Conservation (phyloP, 2,113 vertebrate species). For the Mohoua ochrocephala region DNA sequence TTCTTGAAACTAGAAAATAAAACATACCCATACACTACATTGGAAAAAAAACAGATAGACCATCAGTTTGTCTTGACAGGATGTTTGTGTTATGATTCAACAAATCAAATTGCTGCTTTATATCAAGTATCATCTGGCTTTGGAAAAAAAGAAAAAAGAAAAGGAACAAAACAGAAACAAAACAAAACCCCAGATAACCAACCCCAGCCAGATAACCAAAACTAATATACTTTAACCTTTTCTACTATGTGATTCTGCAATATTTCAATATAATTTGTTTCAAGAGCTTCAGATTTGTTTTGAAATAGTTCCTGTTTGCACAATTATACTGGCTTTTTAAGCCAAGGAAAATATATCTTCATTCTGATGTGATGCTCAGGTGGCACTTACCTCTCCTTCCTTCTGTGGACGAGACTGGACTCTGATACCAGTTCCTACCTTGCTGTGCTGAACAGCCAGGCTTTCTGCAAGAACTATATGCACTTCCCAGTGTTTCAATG, state of each 20-base stretch:
- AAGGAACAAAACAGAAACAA: neutral
- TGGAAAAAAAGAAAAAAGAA: neutral
- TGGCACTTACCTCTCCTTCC: neutral
- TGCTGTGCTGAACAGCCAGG: neutral
- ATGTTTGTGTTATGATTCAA: conserved; percentile 25
- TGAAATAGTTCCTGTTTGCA: neutral
- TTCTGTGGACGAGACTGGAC: neutral
- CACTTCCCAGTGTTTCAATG: neutral
- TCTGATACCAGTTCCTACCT: neutral
- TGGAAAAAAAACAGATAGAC: neutral
- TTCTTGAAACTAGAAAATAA: neutral
- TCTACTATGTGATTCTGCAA: neutral
- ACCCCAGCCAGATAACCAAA: neutral
- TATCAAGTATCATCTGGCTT: neutral
- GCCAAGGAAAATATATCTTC: neutral
- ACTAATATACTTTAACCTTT: neutral
- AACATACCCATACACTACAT: neutral
- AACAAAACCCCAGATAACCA: neutral
- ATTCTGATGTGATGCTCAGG: neutral
- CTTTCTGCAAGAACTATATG: neutral
- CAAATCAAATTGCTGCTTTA: neutral
- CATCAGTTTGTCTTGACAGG: neutral
- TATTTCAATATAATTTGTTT: neutral
- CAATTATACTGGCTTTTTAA: neutral
- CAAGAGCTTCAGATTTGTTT: neutral